These are phyloP conservation scores for Malurus elegans DNA, from an alignment of 2,113 vertebrate species.

Conservation along the genomic window DNA sequence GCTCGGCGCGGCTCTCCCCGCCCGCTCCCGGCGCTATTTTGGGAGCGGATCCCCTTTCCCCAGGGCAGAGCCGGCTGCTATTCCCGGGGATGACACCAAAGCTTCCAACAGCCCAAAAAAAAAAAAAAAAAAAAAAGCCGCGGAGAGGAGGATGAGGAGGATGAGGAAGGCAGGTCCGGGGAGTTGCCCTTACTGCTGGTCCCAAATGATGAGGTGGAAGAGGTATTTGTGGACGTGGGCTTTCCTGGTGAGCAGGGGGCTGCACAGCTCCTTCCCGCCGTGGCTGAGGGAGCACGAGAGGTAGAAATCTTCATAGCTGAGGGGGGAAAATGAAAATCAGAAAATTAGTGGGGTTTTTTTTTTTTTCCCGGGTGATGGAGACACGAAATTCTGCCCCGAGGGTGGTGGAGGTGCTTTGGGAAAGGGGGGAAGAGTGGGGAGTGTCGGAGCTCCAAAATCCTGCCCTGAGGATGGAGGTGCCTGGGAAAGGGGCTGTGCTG, in stretches of 20 bases:
- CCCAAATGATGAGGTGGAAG: conserved; percentile 97
- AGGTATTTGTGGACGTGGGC: conserved; percentile 92
- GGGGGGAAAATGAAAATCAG: not conserved
- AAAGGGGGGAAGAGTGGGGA: no score
- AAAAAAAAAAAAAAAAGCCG: not conserved
- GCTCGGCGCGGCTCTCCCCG: not conserved
- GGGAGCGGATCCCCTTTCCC: conserved; percentile 43
- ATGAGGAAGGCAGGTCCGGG: not conserved
- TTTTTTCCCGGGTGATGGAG: no score
- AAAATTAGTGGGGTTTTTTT: no score
- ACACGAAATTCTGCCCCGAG: no score
- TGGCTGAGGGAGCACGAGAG: conserved; percentile 95
- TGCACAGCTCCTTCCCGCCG: conserved; percentile 88
- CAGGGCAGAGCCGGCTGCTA: not conserved
- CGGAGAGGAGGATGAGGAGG: not conserved
- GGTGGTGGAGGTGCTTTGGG: no score
- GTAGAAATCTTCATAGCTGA: conserved; percentile 95
- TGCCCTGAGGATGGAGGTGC: no score
- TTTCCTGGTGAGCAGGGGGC: conserved; percentile 89
- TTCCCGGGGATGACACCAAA: conserved; percentile 13
- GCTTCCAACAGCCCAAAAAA: not conserved
- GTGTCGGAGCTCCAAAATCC: no score
- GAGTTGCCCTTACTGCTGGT: conserved; percentile 88
- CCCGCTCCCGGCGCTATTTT: conserved; percentile 47
- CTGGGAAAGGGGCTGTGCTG: no score